A percentile compares a stretch with the other conserved stretches of the same genome.
Evolutionary conservation across 2,113 vertebrate species (phyloP).

Genomic region (Alligator sinensis): DNA sequence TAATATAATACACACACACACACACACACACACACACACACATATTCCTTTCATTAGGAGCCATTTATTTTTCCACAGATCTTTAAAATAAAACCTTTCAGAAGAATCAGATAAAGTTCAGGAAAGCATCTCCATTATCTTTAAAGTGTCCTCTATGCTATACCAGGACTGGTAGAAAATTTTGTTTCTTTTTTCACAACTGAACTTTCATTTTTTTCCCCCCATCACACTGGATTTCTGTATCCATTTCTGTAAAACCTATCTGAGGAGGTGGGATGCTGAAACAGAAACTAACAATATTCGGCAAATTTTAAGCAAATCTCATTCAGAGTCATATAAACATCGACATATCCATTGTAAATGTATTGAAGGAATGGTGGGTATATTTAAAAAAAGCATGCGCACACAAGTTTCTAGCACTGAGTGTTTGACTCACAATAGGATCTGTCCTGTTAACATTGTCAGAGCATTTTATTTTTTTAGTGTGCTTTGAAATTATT

Average conservation of each 20-base stretch:
- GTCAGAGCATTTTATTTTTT: not conserved
- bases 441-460: not conserved
- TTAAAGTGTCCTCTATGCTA: not conserved
- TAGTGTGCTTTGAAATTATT: not conserved
- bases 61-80: constrained; percentile 15
- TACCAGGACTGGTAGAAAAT: not conserved
- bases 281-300: not conserved
- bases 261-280: not conserved
- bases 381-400: not conserved
- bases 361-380: not conserved
- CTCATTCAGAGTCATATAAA: not conserved
- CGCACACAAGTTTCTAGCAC: not conserved
- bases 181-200: not conserved
- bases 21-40: not conserved
- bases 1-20: not conserved
- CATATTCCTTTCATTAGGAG: constrained; percentile 20
- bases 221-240: not conserved
- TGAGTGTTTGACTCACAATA: not conserved
- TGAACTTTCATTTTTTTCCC: not conserved
- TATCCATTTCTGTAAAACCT: not conserved
- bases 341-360: not conserved
- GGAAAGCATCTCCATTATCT: not conserved
- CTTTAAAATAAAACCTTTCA: not conserved
- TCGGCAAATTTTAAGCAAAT: not conserved
- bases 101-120: too few relatives aligned